These are phyloP conservation scores for Electrona antarctica DNA, from an alignment of 2,113 vertebrate species.

Conservation along the genomic window DNA sequence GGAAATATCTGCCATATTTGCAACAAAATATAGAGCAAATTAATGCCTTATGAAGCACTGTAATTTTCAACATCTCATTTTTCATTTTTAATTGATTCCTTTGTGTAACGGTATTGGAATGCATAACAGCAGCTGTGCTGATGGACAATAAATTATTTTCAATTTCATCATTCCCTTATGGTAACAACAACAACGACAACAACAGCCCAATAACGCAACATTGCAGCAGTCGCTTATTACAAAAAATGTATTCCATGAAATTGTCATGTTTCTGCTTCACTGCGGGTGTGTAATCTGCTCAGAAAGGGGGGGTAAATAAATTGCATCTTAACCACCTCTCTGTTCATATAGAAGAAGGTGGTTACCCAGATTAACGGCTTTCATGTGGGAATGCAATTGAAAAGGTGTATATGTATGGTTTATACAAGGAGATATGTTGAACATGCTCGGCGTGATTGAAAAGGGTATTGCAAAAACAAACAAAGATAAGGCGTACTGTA, in stretches of 20 bases:
- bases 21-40: too few relatives aligned
- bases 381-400: background rate
- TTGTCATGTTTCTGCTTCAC: constrained; percentile 20
- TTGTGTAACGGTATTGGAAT: background rate
- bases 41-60: too few relatives aligned
- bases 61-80: background rate
- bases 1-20: background rate
- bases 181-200: constrained; percentile 21
- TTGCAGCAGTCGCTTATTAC: constrained; percentile 28
- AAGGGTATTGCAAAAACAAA: background rate
- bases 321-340: constrained; percentile 25
- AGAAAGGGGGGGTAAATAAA: constrained; percentile 23
- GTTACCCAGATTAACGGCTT: constrained; percentile 34
- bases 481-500: background rate
- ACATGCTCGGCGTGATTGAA: background rate
- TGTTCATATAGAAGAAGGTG: constrained; percentile 14
- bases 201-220: background rate
- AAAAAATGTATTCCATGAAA: constrained; percentile 44
- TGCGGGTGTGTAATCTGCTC: constrained; percentile 27
- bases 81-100: background rate
- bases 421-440: background rate
- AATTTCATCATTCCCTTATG: constrained; percentile 5
- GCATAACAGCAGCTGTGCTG: too few relatives aligned
- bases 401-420: background rate
- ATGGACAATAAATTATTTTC: background rate